Evolutionary conservation across 1,140 invertebrate species (phyloP).

Genomic region (Zaprionus africanus): DNA sequence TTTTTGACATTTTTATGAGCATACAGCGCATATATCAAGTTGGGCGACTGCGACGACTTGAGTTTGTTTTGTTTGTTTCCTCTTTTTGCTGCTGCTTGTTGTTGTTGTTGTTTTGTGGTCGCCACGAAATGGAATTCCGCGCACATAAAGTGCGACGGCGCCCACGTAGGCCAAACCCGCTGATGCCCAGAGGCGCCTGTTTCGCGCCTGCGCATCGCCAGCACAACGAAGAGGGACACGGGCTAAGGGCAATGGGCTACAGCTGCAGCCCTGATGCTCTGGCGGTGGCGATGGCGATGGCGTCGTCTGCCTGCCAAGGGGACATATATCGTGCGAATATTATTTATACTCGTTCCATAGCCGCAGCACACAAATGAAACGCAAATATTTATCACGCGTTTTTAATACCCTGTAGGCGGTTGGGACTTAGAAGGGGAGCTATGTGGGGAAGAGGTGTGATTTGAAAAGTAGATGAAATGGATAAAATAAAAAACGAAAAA

Average conservation of each 20-base stretch:
- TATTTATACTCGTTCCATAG: constrained; percentile 71
- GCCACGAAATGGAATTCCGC: constrained; percentile 66
- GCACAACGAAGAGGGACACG: constrained; percentile 1
- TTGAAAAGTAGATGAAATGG: too few species aligned
- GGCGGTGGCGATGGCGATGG: constrained; percentile 45
- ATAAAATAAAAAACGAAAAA: too few species aligned
- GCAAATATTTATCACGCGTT: constrained; percentile 77
- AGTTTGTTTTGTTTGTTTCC: constrained; percentile 41
- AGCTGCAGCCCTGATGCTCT: constrained; percentile 4
- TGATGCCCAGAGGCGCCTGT: constrained; percentile 75
- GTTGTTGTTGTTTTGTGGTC: constrained; percentile 30
- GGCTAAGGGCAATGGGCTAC: neutral
- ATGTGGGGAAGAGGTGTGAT: neutral
- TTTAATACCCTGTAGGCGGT: constrained; percentile 35
- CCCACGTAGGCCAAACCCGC: constrained; percentile 72
- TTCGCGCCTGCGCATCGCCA: constrained; percentile 74
- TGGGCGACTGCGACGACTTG: constrained; percentile 58
- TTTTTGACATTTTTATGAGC: constrained; percentile 84
- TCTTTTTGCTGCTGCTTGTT: constrained; percentile 13
- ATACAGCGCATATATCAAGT: constrained; percentile 83
- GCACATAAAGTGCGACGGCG: constrained; percentile 70
- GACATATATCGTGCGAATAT: constrained; percentile 83
- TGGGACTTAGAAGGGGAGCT: neutral
- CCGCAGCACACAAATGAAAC: constrained; percentile 67
- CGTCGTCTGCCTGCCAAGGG: constrained; percentile 75